These are phyloP conservation scores for Aphelenchoides avenae DNA, from an alignment of 1,140 invertebrate genomes.

Conservation along the genomic window DNA sequence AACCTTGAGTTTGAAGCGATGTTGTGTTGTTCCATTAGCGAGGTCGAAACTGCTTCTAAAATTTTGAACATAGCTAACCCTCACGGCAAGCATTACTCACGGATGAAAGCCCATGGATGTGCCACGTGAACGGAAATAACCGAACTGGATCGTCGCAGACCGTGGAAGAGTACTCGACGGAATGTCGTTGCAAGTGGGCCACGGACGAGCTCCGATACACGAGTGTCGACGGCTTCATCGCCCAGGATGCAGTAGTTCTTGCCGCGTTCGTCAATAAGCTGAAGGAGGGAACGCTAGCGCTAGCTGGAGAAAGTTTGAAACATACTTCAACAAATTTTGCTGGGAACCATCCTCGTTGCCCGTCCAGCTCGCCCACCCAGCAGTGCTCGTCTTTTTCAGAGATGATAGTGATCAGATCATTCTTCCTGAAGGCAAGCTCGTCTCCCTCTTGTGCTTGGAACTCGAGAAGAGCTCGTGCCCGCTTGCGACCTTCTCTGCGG, in stretches of 20 bases:
- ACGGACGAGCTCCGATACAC: slow-evolving; percentile 88
- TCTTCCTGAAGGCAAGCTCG: slow-evolving; percentile 79
- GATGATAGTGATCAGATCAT: slow-evolving; percentile 68
- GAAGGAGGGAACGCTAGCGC: background rate
- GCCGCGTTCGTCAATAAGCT: slow-evolving; percentile 90
- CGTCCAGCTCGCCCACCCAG: slow-evolving; percentile 98
- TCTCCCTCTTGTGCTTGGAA: slow-evolving; percentile 97
- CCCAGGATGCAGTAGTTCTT: slow-evolving; percentile 88
- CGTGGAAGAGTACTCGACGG: slow-evolving; percentile 90
- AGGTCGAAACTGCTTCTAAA: slow-evolving; percentile 69
- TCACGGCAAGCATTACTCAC: slow-evolving; percentile 60
- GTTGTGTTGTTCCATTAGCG: slow-evolving; percentile 94
- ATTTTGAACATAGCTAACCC: background rate
- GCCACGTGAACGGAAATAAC: slow-evolving; percentile 76
- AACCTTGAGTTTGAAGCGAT: slow-evolving; percentile 93
- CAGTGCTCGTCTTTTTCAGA: slow-evolving; percentile 98
- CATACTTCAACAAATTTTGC: slow-evolving; percentile 65
- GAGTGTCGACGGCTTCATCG: slow-evolving; percentile 91
- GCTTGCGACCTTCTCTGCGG: slow-evolving; percentile 75
- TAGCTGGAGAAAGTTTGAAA: slow-evolving; percentile 15
- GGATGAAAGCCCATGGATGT: slow-evolving; percentile 98
- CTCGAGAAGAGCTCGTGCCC: slow-evolving; percentile 91
- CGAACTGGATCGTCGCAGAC: slow-evolving; percentile 77
- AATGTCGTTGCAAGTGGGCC: slow-evolving; percentile 83
- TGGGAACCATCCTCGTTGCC: slow-evolving; percentile 95